Evolutionary conservation across 2,888 invertebrate species (phyloP).

Genomic region (Hylaea fasciaria): DNA sequence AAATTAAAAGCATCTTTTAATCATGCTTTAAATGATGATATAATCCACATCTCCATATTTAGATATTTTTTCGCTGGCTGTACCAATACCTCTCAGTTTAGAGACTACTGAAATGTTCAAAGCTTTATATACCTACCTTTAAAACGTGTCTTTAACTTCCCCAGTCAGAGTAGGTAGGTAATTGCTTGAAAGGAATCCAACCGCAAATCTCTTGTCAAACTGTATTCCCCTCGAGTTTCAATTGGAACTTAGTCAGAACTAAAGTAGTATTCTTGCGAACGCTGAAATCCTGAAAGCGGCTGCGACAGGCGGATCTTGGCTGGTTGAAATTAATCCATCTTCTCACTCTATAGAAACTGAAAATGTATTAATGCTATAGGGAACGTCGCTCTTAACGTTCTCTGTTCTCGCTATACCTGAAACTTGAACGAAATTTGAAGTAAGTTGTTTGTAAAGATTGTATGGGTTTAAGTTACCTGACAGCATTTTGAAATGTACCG

Average conservation of each 20-base stretch:
- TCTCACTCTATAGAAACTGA: slow-evolving; percentile 60
- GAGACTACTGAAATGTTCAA: slow-evolving; percentile 7
- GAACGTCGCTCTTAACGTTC: slow-evolving; percentile 20
- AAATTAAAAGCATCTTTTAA: too few relatives aligned
- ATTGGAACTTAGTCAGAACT: slow-evolving; percentile 74
- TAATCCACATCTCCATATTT: neutral
- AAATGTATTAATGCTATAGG: slow-evolving; percentile 64
- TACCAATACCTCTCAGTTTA: too few relatives aligned
- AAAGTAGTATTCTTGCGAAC: slow-evolving; percentile 74
- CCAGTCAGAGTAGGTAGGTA: slow-evolving; percentile 46
- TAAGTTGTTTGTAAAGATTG: too few relatives aligned
- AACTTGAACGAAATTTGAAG: neutral
- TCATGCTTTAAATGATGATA: neutral
- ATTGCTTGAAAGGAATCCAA: slow-evolving; percentile 60
- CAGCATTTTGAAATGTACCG: too few relatives aligned
- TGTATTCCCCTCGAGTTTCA: slow-evolving; percentile 73
- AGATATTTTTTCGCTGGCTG: too few relatives aligned
- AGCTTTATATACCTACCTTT: slow-evolving; percentile 21
- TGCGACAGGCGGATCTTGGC: slow-evolving; percentile 72
- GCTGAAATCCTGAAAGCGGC: slow-evolving; percentile 69
- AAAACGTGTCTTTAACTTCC: slow-evolving; percentile 41
- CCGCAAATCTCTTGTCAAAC: slow-evolving; percentile 75
- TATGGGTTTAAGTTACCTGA: too few relatives aligned
- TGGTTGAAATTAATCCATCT: slow-evolving; percentile 80
- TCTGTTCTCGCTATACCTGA: slow-evolving; percentile 21